Evolutionary conservation across 1,140 invertebrate genomes (phyloP).

Genomic region (Drosophila equinoxialis): DNA sequence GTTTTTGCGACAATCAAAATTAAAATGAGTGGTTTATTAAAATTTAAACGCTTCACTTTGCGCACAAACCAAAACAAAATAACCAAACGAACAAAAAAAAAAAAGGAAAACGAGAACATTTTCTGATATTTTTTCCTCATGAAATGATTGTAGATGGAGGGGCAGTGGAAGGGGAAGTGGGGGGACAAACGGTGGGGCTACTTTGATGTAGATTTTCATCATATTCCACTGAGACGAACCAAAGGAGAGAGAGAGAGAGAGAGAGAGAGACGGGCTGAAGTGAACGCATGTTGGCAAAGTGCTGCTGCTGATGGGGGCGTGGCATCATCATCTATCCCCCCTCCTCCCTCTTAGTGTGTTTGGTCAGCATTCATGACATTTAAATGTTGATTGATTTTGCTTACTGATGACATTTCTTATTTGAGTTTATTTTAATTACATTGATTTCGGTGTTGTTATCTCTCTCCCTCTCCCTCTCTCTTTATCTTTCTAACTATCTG

Average conservation of each 20-base stretch:
- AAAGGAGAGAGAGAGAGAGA: conserved; percentile 5
- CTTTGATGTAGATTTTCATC: conserved; percentile 71
- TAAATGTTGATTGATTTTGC: conserved; percentile 71
- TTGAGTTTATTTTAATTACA: conserved; percentile 76
- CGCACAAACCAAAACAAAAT: conserved; percentile 15
- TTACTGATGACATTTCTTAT: conserved; percentile 19
- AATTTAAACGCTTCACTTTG: conserved; percentile 80
- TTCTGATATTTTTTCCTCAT: conserved; percentile 23
- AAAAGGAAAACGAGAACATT: conserved; percentile 1
- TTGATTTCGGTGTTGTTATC: conserved; percentile 72
- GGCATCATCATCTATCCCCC: not conserved
- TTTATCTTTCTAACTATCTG: not conserved
- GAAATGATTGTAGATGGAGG: too few species aligned
- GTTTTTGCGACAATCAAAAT: conserved; percentile 71
- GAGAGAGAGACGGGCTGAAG: not conserved
- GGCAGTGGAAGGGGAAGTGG: too few species aligned
- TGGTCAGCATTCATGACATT: conserved; percentile 65
- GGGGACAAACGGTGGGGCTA: conserved; percentile 36
- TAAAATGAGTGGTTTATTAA: conserved; percentile 83
- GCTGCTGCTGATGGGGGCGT: not conserved
- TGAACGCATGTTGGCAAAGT: not conserved
- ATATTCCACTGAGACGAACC: conserved; percentile 63
- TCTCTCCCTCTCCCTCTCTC: not conserved
- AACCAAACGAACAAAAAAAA: not conserved
- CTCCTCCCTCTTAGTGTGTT: conserved; percentile 19